A percentile compares a stretch with the other conserved stretches of the same genome.
Evolutionary conservation across 2,113 vertebrate species (phyloP).

Genomic region (Pelecanoides urinatrix): DNA sequence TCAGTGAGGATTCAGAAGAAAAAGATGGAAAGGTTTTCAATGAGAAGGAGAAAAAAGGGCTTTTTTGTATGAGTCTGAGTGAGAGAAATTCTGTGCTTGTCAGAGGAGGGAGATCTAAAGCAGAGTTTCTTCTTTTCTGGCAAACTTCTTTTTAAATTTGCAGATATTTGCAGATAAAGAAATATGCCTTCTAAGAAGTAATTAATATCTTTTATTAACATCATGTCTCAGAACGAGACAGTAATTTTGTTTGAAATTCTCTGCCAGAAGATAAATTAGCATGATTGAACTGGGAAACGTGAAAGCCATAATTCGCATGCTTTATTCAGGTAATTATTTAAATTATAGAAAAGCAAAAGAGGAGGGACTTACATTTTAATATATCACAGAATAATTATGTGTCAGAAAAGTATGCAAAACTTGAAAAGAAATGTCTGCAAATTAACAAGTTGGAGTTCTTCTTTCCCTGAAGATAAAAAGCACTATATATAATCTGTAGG

Average conservation of each 20-base stretch:
- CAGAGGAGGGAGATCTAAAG: background rate
- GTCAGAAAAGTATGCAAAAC: background rate
- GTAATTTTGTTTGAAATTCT: slow-evolving; percentile 54
- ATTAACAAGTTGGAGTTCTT: slow-evolving; percentile 1
- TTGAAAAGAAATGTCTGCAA: background rate
- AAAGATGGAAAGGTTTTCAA: background rate
- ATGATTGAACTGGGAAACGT: slow-evolving; percentile 34
- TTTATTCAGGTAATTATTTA: slow-evolving; percentile 61
- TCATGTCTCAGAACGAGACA: slow-evolving; percentile 6
- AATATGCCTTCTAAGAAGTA: slow-evolving; percentile 23
- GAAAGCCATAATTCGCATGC: slow-evolving; percentile 43
- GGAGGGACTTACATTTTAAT: slow-evolving; percentile 30
- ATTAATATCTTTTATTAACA: slow-evolving; percentile 55
- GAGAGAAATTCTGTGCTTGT: background rate
- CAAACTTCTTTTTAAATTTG: background rate
- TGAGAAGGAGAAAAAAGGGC: background rate
- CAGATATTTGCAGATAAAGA: slow-evolving; percentile 14
- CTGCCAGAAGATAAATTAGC: slow-evolving; percentile 50
- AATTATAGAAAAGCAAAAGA: slow-evolving; percentile 42
- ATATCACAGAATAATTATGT: slow-evolving; percentile 8
- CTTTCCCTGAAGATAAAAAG: background rate
- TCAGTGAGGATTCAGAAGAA: background rate
- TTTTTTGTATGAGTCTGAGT: background rate
- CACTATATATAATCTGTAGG: background rate
- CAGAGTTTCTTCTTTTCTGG: background rate